These are phyloP conservation scores for Ascaphus truei DNA, from an alignment of 2,113 vertebrate genomes.

Conservation along the genomic window DNA sequence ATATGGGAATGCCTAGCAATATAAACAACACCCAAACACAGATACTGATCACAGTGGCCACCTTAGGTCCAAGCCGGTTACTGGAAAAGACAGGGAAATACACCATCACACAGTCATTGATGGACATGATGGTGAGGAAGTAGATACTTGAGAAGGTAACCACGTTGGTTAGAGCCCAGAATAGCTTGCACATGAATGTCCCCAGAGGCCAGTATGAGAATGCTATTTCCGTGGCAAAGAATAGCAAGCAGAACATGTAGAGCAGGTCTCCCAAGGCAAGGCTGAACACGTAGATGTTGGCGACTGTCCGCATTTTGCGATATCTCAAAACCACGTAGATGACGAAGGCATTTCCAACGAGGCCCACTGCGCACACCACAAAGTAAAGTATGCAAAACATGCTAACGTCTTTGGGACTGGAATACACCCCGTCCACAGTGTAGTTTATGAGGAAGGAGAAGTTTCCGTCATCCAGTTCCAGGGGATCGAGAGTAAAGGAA, in stretches of 20 bases:
- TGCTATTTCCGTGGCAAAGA: background rate
- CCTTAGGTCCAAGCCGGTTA: background rate
- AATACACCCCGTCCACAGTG: background rate
- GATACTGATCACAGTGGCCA: background rate
- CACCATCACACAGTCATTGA: background rate
- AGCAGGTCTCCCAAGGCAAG: constrained; percentile 16
- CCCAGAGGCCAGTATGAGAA: background rate
- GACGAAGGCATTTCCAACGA: background rate
- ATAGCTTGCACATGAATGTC: background rate
- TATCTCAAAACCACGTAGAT: background rate
- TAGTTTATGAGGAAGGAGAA: no score
- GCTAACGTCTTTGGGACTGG: background rate
- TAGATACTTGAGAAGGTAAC: background rate
- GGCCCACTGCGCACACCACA: background rate
- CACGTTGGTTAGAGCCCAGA: background rate
- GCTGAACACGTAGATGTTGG: constrained; percentile 15
- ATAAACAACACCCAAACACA: background rate
- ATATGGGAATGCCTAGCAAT: constrained; percentile 12
- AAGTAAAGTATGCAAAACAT: background rate
- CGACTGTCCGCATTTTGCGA: constrained; percentile 7
- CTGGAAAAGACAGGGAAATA: background rate
- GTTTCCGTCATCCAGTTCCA: background rate
- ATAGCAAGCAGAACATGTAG: constrained; percentile 7
- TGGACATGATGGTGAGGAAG: constrained; percentile 13
- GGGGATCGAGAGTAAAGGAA: background rate